Evolutionary conservation across 2,888 invertebrate genomes (phyloP).

Genomic region (Abscondita cerata): DNA sequence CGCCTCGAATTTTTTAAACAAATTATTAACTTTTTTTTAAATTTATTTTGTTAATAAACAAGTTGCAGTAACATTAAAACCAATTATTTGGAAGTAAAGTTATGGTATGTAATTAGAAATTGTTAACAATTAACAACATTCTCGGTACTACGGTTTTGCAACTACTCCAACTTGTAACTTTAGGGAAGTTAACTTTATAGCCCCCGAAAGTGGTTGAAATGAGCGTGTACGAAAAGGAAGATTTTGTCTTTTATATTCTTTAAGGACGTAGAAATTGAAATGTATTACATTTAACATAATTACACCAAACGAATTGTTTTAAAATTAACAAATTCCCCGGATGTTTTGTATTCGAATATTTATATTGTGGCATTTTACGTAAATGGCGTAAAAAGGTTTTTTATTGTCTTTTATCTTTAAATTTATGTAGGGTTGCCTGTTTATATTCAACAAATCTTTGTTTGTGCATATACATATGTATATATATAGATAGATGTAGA

Average conservation of each 20-base stretch:
- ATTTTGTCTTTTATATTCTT: slow-evolving; percentile 26
- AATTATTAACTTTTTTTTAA: no score
- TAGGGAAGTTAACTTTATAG: slow-evolving; percentile 25
- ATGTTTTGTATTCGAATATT: no score
- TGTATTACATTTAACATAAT: slow-evolving; percentile 2
- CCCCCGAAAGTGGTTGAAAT: slow-evolving; percentile 26
- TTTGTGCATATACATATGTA: neutral
- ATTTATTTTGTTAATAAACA: neutral
- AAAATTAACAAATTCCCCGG: neutral
- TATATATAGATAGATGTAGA: neutral
- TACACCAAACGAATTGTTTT: neutral
- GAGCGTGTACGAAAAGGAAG: slow-evolving; percentile 22
- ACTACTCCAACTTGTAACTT: slow-evolving; percentile 27
- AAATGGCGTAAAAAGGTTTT: no score
- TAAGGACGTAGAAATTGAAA: slow-evolving; percentile 19
- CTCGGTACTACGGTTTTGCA: slow-evolving; percentile 23
- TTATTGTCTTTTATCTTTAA: no score
- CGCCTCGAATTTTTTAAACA: no score
- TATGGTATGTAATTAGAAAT: slow-evolving; percentile 27
- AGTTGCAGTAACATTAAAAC: neutral
- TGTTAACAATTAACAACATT: slow-evolving; percentile 29
- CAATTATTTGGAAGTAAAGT: slow-evolving; percentile 13
- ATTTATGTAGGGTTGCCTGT: neutral
- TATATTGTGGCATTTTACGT: no score
- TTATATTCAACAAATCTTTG: slow-evolving; percentile 1